These are phyloP conservation scores for Acanthornis magna DNA, from an alignment of 2,797 vertebrate species.

Conservation along the genomic window DNA sequence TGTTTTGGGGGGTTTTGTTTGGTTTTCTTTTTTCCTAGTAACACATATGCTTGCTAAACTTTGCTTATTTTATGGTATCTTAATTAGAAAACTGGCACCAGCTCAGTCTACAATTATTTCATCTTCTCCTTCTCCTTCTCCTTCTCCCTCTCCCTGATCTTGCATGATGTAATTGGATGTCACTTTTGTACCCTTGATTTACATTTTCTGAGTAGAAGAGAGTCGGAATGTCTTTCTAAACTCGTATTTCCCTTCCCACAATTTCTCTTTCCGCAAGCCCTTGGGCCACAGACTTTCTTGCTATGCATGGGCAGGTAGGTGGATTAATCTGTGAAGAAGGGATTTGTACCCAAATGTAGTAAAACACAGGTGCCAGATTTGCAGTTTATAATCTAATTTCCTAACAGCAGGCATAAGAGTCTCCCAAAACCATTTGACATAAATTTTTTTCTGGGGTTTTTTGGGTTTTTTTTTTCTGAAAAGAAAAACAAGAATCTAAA, in stretches of 20 bases:
- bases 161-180: neutral
- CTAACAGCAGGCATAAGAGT: neutral
- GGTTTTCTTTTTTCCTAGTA: neutral
- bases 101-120: neutral
- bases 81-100: neutral
- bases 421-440: neutral
- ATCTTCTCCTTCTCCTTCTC: neutral
- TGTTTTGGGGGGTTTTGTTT: neutral
- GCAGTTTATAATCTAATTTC: neutral
- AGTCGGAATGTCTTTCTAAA: neutral
- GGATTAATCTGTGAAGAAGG: neutral
- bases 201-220: neutral
- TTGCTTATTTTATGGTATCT: neutral
- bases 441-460: neutral
- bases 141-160: neutral
- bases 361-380: neutral
- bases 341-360: neutral
- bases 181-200: neutral
- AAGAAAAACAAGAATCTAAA: neutral
- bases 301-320: neutral
- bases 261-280: neutral
- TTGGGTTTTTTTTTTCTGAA: neutral
- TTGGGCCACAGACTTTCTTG: neutral
- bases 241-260: neutral
- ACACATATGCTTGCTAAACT: neutral